phyloP scores from a whole-genome alignment of 2,113 vertebrate species.

The Lota lota region DNA sequence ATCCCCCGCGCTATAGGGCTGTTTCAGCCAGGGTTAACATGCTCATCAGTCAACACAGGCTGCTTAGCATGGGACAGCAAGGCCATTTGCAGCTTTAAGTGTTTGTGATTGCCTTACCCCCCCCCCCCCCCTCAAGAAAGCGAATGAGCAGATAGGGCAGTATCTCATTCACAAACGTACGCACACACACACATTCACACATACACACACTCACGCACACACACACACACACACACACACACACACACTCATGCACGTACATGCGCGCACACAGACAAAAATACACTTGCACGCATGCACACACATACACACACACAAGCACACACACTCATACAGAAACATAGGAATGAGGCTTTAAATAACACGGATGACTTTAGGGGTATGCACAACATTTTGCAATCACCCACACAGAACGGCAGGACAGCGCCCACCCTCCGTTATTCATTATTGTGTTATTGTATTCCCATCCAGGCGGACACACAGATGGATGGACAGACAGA shows the following conservation, averaged over 20 bases:
- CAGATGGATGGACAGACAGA: not conserved
- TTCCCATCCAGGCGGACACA: not conserved
- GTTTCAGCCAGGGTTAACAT: conserved; percentile 74
- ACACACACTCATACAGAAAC: not conserved
- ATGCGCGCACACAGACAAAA: conserved; percentile 19
- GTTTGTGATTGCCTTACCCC: conserved; percentile 68
- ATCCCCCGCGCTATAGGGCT: conserved; percentile 62
- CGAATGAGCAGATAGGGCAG: not conserved
- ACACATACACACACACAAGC: not conserved
- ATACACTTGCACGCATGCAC: not conserved
- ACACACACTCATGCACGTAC: conserved; percentile 1
- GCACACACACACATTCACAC: not conserved
- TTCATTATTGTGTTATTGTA: too few species aligned
- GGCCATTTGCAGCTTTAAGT: conserved; percentile 73
- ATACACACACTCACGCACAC: not conserved
- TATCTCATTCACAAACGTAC: not conserved
- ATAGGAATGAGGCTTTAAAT: not conserved
- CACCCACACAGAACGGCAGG: too few species aligned
- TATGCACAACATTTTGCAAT: too few species aligned
- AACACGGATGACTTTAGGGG: too few species aligned
- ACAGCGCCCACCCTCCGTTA: too few species aligned
- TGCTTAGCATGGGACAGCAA: conserved; percentile 67
- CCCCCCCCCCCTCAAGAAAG: conserved; percentile 17
- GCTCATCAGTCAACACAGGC: conserved; percentile 74
- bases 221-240: conserved; percentile 9